A percentile compares a stretch with the other conserved stretches of the same genome.
phyloP scores from a whole-genome alignment of 2,113 vertebrate genomes.

The Megaceryle torquata region DNA sequence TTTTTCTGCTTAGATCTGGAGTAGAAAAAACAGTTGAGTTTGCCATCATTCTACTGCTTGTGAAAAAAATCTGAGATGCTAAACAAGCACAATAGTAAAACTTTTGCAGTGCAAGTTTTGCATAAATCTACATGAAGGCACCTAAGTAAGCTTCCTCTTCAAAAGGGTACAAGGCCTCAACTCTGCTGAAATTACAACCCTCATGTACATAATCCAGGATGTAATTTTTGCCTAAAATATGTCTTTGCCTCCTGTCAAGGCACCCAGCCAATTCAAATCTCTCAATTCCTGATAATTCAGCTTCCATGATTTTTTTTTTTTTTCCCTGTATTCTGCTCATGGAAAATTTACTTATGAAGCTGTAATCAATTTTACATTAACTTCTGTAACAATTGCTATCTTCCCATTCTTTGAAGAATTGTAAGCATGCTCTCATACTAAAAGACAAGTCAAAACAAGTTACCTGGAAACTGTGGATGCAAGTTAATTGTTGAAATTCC shows the following conservation, averaged over 20 bases:
- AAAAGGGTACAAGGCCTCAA: not conserved
- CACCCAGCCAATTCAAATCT: not conserved
- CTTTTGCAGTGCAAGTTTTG: not conserved
- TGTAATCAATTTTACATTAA: not conserved
- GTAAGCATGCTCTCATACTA: not conserved
- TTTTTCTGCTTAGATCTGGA: not conserved
- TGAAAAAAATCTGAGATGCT: not conserved
- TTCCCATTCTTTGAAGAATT: not conserved
- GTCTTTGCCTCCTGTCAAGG: not conserved
- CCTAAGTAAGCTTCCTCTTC: not conserved
- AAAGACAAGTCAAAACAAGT: slow-evolving; percentile 30
- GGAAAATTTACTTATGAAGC: not conserved
- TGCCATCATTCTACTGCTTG: not conserved
- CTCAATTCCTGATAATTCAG: not conserved
- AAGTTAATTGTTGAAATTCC: slow-evolving; percentile 87
- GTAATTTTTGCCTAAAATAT: not conserved
- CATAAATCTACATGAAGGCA: not conserved
- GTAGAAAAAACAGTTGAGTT: not conserved
- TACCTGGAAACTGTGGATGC: slow-evolving; percentile 85
- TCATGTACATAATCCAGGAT: not conserved
- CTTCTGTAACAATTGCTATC: not conserved
- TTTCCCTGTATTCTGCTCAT: not conserved
- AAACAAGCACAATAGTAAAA: not conserved
- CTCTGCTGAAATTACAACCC: not conserved
- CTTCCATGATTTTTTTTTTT: not conserved